These are phyloP conservation scores for Lampropteryx suffumata DNA, from an alignment of 2,888 invertebrate genomes.

Conservation along the genomic window DNA sequence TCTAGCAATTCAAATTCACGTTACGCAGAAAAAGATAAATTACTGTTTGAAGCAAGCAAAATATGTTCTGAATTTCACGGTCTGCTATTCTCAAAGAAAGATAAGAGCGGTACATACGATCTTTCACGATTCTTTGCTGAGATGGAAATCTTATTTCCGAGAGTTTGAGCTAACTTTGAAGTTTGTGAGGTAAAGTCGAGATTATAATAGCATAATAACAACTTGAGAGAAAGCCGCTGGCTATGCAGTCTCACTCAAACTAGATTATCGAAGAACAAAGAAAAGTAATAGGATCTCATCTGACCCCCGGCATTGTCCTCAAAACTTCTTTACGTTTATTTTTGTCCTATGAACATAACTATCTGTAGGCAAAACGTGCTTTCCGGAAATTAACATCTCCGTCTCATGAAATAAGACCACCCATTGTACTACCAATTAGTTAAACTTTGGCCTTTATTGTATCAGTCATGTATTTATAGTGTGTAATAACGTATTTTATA, in stretches of 20 bases:
- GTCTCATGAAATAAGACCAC: too few species aligned
- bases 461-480: too few species aligned
- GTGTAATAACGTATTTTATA: too few species aligned
- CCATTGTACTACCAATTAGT: too few species aligned
- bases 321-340: too few species aligned
- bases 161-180: constrained; percentile 1
- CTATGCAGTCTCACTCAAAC: not conserved
- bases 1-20: not conserved
- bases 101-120: not conserved
- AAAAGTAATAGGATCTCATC: not conserved
- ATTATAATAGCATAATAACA: not conserved
- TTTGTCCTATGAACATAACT: too few species aligned
- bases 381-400: too few species aligned
- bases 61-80: not conserved
- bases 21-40: not conserved
- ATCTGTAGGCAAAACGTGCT: too few species aligned
- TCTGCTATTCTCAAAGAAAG: not conserved
- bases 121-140: constrained; percentile 2
- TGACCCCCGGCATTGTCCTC: too few species aligned
- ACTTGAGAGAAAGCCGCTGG: constrained; percentile 1
- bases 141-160: constrained; percentile 1
- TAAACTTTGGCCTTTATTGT: too few species aligned
- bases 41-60: not conserved
- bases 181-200: not conserved
- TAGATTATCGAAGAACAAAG: too few species aligned